These are phyloP conservation scores for Salmo trutta DNA, from an alignment of 2,797 vertebrate genomes.

Conservation along the genomic window DNA sequence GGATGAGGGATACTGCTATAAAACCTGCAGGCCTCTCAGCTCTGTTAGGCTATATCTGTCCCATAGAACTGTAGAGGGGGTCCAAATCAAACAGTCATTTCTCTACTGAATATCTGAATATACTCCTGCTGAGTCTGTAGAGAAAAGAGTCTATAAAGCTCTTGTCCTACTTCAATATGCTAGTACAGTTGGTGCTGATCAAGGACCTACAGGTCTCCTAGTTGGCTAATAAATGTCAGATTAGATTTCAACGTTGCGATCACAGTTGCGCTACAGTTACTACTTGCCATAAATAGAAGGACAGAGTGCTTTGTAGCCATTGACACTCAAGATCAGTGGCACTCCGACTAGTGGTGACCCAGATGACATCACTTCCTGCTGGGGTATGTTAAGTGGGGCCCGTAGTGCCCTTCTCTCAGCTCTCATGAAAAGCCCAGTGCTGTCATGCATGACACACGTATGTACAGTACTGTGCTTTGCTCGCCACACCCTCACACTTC, in stretches of 20 bases:
- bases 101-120: not conserved
- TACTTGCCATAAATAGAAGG: no score
- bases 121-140: not conserved
- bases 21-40: not conserved
- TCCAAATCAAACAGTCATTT: not conserved
- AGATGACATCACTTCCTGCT: constrained; percentile 49
- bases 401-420: constrained; percentile 36
- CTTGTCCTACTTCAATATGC: not conserved
- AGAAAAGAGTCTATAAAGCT: not conserved
- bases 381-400: constrained; percentile 15
- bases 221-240: no score
- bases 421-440: constrained; percentile 55
- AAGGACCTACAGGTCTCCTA: not conserved
- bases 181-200: not conserved
- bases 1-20: not conserved
- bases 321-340: not conserved
- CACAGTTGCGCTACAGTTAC: no score
- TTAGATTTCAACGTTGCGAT: no score
- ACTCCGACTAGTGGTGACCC: constrained; percentile 46
- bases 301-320: not conserved
- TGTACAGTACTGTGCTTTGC: constrained; percentile 1
- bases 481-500: not conserved
- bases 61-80: not conserved
- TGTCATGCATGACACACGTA: constrained; percentile 37
- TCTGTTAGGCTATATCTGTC: not conserved